Conservation (phyloP, 2,113 vertebrate species). For the Brienomyrus longianalis region DNA sequence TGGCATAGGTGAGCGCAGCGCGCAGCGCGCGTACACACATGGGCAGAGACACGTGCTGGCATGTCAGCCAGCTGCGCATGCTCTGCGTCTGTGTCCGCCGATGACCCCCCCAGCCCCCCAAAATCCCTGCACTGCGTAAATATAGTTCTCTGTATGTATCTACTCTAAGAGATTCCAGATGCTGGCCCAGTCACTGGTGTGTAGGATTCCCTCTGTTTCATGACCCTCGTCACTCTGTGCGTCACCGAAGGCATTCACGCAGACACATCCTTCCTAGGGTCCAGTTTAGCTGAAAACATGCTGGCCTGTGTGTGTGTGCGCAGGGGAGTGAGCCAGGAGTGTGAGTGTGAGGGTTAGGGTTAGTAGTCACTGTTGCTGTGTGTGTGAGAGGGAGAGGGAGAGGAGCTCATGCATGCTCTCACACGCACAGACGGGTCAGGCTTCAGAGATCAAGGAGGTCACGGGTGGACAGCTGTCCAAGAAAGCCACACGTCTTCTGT, state of each 20-base stretch:
- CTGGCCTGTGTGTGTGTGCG: background rate
- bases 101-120: background rate
- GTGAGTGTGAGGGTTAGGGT: background rate
- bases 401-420: background rate
- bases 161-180: background rate
- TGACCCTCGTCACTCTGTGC: background rate
- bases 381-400: background rate
- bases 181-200: background rate
- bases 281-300: background rate
- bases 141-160: constrained; percentile 4
- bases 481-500: constrained; percentile 34
- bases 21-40: background rate
- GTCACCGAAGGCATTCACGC: background rate
- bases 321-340: background rate
- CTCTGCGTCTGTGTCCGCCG: background rate
- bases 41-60: background rate
- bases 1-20: background rate
- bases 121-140: background rate
- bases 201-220: background rate
- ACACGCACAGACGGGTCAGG: constrained; percentile 2
- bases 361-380: background rate
- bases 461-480: constrained; percentile 23
- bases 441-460: constrained; percentile 7
- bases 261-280: background rate
- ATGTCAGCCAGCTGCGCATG: background rate